Evolutionary conservation across 2,113 vertebrate genomes (phyloP).

Genomic region (Romanogobio albipinnatus): DNA sequence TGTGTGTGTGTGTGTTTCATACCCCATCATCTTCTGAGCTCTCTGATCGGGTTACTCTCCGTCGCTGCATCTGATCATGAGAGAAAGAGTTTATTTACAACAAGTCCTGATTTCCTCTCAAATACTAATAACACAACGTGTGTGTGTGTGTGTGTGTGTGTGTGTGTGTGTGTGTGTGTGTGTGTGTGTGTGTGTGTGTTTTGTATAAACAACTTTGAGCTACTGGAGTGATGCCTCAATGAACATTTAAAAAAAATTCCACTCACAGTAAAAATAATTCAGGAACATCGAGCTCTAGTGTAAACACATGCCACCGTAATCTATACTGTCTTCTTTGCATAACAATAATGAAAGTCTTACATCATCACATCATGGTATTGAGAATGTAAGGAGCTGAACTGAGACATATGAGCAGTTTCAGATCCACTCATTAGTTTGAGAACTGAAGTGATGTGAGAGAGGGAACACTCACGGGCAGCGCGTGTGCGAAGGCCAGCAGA

Average conservation of each 20-base stretch:
- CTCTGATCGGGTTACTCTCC: conserved; percentile 26
- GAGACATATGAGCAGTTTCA: no score
- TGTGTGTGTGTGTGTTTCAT: not conserved
- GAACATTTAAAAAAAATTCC: no score
- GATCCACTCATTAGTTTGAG: not conserved
- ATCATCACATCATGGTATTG: not conserved
- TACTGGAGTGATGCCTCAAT: no score
- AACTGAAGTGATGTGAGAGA: not conserved
- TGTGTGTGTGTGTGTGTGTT: no score
- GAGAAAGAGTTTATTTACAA: not conserved
- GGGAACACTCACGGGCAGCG: conserved; percentile 15
- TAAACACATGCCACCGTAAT: no score
- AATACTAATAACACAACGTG: not conserved
- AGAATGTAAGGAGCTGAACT: not conserved
- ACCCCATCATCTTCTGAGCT: conserved; percentile 43
- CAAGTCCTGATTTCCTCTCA: not conserved
- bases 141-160: no score
- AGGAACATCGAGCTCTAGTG: no score
- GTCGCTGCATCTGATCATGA: conserved; percentile 1
- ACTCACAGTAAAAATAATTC: no score
- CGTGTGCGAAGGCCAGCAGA: not conserved
- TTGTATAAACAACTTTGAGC: no score
- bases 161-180: no score
- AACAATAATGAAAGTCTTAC: not conserved
- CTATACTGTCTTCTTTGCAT: no score